These are phyloP conservation scores for Malurus melanocephalus DNA, from an alignment of 2,113 vertebrate species.

Conservation along the genomic window DNA sequence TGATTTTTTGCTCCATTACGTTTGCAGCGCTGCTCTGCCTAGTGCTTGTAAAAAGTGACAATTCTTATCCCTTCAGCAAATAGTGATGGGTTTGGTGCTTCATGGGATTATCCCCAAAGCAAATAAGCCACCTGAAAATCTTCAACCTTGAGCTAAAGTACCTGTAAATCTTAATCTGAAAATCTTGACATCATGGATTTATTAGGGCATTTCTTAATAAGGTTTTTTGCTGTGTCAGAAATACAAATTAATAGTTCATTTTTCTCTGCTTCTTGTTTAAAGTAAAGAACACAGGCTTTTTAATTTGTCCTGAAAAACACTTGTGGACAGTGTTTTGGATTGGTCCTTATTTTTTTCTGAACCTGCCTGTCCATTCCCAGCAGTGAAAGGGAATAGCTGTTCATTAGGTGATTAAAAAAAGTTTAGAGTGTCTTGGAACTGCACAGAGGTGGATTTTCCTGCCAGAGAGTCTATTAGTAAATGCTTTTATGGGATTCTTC, in stretches of 20 bases:
- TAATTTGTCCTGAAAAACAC: not conserved
- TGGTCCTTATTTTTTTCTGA: not conserved
- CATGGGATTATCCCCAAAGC: not conserved
- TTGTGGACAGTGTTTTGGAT: not conserved
- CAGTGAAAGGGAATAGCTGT: not conserved
- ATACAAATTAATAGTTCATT: not conserved
- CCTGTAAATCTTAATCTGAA: not conserved
- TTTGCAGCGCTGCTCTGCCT: not conserved
- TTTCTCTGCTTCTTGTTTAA: not conserved
- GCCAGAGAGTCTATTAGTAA: slow-evolving; percentile 51
- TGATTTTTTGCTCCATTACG: not conserved
- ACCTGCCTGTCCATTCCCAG: not conserved
- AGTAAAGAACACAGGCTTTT: not conserved
- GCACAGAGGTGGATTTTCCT: slow-evolving; percentile 19
- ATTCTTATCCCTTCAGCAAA: slow-evolving; percentile 21
- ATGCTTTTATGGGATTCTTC: slow-evolving; percentile 44
- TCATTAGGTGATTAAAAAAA: slow-evolving; percentile 41
- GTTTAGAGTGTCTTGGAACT: slow-evolving; percentile 29
- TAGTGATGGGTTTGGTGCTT: not conserved
- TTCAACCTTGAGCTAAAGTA: not conserved
- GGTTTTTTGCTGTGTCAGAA: not conserved
- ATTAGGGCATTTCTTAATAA: not conserved
- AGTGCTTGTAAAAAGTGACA: not conserved
- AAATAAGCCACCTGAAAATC: not conserved
- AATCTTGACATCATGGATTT: not conserved